phyloP scores from a whole-genome alignment of 2,797 vertebrate species.

The Acanthiza pusilla region DNA sequence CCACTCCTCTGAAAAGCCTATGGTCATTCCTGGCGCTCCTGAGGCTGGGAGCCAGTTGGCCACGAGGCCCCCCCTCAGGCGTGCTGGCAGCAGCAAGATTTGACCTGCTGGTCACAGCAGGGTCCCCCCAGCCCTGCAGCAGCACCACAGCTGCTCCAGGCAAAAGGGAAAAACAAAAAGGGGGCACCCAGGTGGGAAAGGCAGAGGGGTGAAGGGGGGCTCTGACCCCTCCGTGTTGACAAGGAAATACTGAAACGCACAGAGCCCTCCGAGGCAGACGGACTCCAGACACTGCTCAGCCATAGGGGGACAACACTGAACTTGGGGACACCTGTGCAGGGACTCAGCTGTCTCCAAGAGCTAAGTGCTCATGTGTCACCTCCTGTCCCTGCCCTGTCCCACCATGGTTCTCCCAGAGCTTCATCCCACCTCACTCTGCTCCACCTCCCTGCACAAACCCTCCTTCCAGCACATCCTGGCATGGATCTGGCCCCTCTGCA shows the following conservation, averaged over 20 bases:
- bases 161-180: background rate
- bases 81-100: background rate
- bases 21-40: rapidly evolving
- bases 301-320: background rate
- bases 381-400: background rate
- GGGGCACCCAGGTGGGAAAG: background rate
- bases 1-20: background rate
- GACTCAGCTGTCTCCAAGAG: background rate
- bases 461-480: background rate
- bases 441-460: background rate
- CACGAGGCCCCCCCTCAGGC: background rate
- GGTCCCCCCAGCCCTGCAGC: background rate
- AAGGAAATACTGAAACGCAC: rapidly evolving
- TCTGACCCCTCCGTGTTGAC: rapidly evolving
- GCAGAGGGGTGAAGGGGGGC: background rate
- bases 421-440: rapidly evolving
- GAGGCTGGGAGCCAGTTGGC: background rate
- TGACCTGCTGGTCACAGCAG: background rate
- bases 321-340: background rate
- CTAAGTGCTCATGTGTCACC: background rate
- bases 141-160: background rate
- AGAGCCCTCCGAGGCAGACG: rapidly evolving
- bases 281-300: background rate
- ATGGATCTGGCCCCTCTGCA: background rate
- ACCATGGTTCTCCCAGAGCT: background rate